A percentile compares a stretch with the other conserved stretches of the same genome.
Conservation (phyloP, 2,888 invertebrate genomes). For the Drosophila diplacantha region DNA sequence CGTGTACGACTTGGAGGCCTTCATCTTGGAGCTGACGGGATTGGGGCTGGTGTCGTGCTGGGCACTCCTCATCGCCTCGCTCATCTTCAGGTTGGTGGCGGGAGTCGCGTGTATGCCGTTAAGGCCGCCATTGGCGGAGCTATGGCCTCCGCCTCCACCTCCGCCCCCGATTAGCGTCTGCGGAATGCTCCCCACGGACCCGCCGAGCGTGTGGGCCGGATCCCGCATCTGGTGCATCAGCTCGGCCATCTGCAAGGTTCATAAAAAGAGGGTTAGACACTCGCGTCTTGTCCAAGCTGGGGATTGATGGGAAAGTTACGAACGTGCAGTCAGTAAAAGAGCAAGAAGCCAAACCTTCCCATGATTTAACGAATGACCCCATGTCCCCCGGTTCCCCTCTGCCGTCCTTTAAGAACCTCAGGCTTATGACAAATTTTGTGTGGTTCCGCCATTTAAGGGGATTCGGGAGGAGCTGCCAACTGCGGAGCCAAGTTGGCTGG, state of each 20-base stretch:
- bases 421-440: slow-evolving; percentile 56
- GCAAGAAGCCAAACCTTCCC: slow-evolving; percentile 10
- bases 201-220: slow-evolving; percentile 77
- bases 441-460: slow-evolving; percentile 43
- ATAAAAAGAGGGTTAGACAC: slow-evolving; percentile 11
- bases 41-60: slow-evolving; percentile 77
- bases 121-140: slow-evolving; percentile 49
- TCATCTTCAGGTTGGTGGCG: slow-evolving; percentile 76
- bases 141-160: slow-evolving; percentile 36
- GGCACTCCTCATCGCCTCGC: slow-evolving; percentile 75
- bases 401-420: slow-evolving; percentile 48
- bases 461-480: slow-evolving; percentile 7
- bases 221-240: slow-evolving; percentile 78
- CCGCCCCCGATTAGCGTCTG: slow-evolving; percentile 75
- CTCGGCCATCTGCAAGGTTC: slow-evolving; percentile 76
- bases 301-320: background rate
- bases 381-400: slow-evolving; percentile 4
- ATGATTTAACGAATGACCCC: slow-evolving; percentile 18
- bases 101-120: slow-evolving; percentile 76
- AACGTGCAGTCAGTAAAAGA: slow-evolving; percentile 27
- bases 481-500: slow-evolving; percentile 7
- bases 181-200: slow-evolving; percentile 78
- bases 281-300: slow-evolving; percentile 3
- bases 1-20: slow-evolving; percentile 77
- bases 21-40: slow-evolving; percentile 76